Conservation (phyloP, 2,113 vertebrate genomes). For the Callipepla squamata region DNA sequence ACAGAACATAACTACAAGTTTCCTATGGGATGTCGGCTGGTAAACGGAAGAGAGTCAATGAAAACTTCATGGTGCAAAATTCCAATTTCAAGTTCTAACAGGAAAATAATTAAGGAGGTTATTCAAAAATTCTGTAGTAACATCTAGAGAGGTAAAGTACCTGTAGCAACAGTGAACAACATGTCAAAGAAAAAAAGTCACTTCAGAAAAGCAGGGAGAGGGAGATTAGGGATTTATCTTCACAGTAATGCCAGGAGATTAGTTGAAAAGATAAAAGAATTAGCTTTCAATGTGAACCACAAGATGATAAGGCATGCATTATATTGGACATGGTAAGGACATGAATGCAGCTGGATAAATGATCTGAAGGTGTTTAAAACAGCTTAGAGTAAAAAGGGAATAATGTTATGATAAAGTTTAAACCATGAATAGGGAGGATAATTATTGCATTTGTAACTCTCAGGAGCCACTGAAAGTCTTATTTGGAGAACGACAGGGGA, state of each 20-base stretch:
- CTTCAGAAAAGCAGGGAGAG: slow-evolving; percentile 64
- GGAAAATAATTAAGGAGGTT: slow-evolving; percentile 11
- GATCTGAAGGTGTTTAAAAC: slow-evolving; percentile 68
- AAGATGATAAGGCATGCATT: slow-evolving; percentile 68
- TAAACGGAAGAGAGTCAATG: background rate
- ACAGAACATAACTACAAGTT: background rate
- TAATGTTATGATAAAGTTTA: slow-evolving; percentile 67
- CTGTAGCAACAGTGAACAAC: slow-evolving; percentile 55
- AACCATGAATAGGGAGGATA: slow-evolving; percentile 51
- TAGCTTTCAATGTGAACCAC: slow-evolving; percentile 64
- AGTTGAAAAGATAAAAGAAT: slow-evolving; percentile 73
- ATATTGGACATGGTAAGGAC: slow-evolving; percentile 68
- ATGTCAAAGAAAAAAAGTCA: slow-evolving; percentile 64
- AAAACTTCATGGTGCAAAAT: background rate
- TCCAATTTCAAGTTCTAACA: background rate
- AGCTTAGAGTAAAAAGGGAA: slow-evolving; percentile 69
- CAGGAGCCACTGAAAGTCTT: slow-evolving; percentile 38
- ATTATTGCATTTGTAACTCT: slow-evolving; percentile 64
- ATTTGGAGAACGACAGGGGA: background rate
- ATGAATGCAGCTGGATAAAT: slow-evolving; percentile 67
- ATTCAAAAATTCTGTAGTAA: slow-evolving; percentile 18
- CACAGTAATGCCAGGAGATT: slow-evolving; percentile 70
- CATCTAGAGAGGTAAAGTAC: slow-evolving; percentile 34
- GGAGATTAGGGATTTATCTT: slow-evolving; percentile 71
- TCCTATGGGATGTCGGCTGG: background rate